Conservation (phyloP, 2,113 vertebrate species). For the Fukomys damarensis region DNA sequence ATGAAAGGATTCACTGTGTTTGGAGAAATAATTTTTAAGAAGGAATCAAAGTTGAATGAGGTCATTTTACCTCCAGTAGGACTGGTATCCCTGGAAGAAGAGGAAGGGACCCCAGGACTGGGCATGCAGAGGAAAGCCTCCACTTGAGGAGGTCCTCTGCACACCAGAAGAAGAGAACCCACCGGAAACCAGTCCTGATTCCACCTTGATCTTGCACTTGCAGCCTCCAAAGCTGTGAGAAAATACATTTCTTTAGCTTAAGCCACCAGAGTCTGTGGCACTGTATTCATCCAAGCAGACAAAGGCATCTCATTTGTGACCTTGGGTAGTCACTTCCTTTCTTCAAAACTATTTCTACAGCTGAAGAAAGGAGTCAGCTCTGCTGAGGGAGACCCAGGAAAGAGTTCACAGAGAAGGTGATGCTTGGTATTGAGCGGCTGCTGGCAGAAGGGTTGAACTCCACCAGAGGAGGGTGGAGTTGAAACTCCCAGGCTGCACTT, state of each 20-base stretch:
- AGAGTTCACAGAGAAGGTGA: neutral
- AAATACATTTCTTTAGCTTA: neutral
- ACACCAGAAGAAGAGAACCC: neutral
- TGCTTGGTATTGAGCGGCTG: neutral
- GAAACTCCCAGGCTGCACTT: neutral
- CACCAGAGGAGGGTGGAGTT: neutral
- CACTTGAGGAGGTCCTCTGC: neutral
- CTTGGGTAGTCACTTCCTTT: neutral
- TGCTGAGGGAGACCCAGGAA: neutral
- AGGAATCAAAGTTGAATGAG: neutral
- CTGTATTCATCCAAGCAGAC: neutral
- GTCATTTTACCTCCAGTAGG: neutral
- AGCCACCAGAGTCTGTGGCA: neutral
- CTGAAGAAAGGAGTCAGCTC: neutral
- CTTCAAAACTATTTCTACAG: neutral
- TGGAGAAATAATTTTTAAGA: neutral
- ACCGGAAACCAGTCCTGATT: neutral
- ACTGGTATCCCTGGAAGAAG: neutral
- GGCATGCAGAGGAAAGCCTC: neutral
- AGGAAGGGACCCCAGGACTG: neutral
- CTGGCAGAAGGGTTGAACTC: neutral
- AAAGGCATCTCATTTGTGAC: neutral
- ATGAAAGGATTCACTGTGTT: neutral
- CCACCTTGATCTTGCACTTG: neutral
- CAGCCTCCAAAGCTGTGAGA: neutral